Percentiles rank a stretch among this genome's conserved stretches.
phyloP scores from a whole-genome alignment of 2,888 invertebrate genomes.

The Cerastis leucographa region DNA sequence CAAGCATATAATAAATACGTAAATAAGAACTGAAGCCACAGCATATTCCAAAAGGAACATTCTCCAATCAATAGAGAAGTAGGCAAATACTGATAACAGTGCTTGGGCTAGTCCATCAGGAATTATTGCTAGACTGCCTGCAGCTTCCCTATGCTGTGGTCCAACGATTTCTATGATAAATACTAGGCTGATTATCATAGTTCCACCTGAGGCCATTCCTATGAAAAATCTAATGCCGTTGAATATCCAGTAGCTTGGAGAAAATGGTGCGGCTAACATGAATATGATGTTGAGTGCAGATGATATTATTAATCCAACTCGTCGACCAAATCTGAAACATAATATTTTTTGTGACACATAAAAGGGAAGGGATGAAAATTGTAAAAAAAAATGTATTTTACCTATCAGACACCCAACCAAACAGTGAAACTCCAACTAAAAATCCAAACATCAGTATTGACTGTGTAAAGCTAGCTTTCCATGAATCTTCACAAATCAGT shows the following conservation, averaged over 20 bases:
- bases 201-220: conserved; percentile 94
- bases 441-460: conserved; percentile 79
- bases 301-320: conserved; percentile 92
- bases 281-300: conserved; percentile 92
- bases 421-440: conserved; percentile 74
- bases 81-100: conserved; percentile 75
- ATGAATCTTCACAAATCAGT: conserved; percentile 76
- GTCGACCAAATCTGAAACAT: conserved; percentile 76
- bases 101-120: conserved; percentile 77
- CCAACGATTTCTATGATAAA: conserved; percentile 92
- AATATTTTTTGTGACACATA: not conserved
- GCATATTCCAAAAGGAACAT: conserved; percentile 71
- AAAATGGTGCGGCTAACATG: conserved; percentile 92
- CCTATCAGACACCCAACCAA: conserved; percentile 83
- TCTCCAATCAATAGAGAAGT: conserved; percentile 76
- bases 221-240: conserved; percentile 91
- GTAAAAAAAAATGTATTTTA: conserved; percentile 36
- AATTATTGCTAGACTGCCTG: conserved; percentile 72
- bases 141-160: conserved; percentile 82
- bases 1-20: conserved; percentile 68
- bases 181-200: conserved; percentile 90
- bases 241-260: conserved; percentile 90
- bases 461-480: conserved; percentile 78
- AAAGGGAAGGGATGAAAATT: not conserved
- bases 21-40: conserved; percentile 68